Evolutionary conservation across 2,888 invertebrate species (phyloP).

Genomic region (Caenorhabditis sp.): DNA sequence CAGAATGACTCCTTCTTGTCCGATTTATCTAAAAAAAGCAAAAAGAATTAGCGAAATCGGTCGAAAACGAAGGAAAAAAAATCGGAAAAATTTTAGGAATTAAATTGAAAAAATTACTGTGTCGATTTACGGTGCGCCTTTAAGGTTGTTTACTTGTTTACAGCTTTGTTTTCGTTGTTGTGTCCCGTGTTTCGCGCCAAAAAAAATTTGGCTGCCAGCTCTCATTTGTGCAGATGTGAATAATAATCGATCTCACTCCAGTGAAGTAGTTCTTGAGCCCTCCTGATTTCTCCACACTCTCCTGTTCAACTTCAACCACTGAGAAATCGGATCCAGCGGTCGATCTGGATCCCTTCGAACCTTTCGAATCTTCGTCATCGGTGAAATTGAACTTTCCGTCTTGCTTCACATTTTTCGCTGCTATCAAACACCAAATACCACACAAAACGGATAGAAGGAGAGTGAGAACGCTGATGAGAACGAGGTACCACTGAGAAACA

Average conservation of each 20-base stretch:
- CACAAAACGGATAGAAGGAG: slow-evolving; percentile 3
- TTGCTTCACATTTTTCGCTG: slow-evolving; percentile 34
- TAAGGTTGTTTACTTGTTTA: too few species aligned
- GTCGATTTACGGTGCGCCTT: too few species aligned
- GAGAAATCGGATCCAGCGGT: slow-evolving; percentile 37
- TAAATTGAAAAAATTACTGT: too few species aligned
- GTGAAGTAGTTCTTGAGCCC: slow-evolving; percentile 17
- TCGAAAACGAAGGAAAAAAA: too few species aligned
- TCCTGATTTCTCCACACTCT: background rate
- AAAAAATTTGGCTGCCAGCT: too few species aligned
- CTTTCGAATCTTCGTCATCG: slow-evolving; percentile 7
- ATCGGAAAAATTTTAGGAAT: too few species aligned
- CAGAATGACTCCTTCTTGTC: too few species aligned
- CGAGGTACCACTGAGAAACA: slow-evolving; percentile 24
- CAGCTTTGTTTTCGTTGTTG: too few species aligned
- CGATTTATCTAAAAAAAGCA: too few species aligned
- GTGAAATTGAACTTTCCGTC: background rate
- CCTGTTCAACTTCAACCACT: slow-evolving; percentile 10
- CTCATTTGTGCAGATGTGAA: too few species aligned
- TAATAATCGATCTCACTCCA: slow-evolving; percentile 6
- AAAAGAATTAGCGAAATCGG: too few species aligned
- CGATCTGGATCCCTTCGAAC: slow-evolving; percentile 18
- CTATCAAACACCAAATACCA: slow-evolving; percentile 43
- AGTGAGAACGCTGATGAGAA: background rate
- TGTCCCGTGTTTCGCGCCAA: too few species aligned